A percentile compares a stretch with the other conserved stretches of the same genome.
These are phyloP conservation scores for Monodelphis domestica DNA, from an alignment of 2,797 vertebrate genomes.

Conservation along the genomic window DNA sequence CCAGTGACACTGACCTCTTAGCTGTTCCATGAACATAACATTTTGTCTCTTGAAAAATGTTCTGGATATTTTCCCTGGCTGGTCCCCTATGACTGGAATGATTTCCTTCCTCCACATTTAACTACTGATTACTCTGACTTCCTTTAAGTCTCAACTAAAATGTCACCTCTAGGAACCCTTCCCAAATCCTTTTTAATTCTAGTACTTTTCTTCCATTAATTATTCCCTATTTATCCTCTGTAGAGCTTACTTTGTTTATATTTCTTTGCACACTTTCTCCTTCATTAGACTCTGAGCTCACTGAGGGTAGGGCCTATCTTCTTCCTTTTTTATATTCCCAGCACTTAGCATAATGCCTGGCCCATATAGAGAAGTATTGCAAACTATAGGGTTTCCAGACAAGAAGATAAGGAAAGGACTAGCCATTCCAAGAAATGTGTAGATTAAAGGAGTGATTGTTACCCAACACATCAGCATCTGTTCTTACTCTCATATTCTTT, in stretches of 20 bases:
- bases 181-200: too few relatives aligned
- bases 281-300: not conserved
- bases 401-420: not conserved
- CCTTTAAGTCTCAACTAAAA: too few relatives aligned
- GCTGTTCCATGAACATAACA: not conserved
- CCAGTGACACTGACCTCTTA: too few relatives aligned
- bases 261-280: too few relatives aligned
- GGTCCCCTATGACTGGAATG: not conserved
- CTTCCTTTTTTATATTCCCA: not conserved
- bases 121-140: too few relatives aligned
- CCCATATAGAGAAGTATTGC: not conserved
- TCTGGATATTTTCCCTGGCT: not conserved
- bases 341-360: not conserved
- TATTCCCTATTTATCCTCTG: too few relatives aligned
- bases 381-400: not conserved
- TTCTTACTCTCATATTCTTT: constrained; percentile 9
- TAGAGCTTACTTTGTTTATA: too few relatives aligned
- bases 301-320: not conserved
- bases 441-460: not conserved
- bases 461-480: not conserved
- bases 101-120: not conserved
- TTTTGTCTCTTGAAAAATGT: not conserved
- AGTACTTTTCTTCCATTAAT: too few relatives aligned
- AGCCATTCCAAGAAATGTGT: not conserved
- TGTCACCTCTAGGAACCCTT: too few relatives aligned